Conservation (phyloP, 2,888 invertebrate species). For the Saturnia pavonia region DNA sequence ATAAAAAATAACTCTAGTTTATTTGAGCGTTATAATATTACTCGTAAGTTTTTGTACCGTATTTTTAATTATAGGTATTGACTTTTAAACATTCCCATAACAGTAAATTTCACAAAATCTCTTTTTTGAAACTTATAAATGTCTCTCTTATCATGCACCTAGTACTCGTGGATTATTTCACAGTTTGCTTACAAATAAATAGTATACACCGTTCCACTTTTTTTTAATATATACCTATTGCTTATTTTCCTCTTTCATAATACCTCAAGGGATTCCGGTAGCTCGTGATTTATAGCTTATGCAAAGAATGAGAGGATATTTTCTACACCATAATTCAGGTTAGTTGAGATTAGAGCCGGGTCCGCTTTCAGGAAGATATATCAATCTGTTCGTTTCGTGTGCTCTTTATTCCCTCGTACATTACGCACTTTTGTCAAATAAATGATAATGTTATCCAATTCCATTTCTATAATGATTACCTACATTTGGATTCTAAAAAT, state of each 20-base stretch:
- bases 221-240: constrained; percentile 70
- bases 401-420: constrained; percentile 45
- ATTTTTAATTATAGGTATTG: no score
- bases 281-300: constrained; percentile 76
- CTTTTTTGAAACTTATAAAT: not conserved
- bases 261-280: constrained; percentile 67
- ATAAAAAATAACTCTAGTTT: no score
- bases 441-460: constrained; percentile 31
- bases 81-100: no score
- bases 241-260: constrained; percentile 72
- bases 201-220: constrained; percentile 47
- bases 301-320: constrained; percentile 78
- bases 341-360: constrained; percentile 74
- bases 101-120: no score
- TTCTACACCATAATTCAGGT: constrained; percentile 76
- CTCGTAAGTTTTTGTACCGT: no score
- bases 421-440: constrained; percentile 45
- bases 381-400: constrained; percentile 57
- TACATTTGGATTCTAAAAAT: not conserved
- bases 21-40: no score
- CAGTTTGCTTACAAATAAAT: not conserved
- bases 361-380: constrained; percentile 61
- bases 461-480: not conserved
- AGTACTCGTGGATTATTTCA: not conserved
- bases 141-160: not conserved